These are phyloP conservation scores for Drosophila grimshawi DNA, from an alignment of 1,140 invertebrate species.

Conservation along the genomic window DNA sequence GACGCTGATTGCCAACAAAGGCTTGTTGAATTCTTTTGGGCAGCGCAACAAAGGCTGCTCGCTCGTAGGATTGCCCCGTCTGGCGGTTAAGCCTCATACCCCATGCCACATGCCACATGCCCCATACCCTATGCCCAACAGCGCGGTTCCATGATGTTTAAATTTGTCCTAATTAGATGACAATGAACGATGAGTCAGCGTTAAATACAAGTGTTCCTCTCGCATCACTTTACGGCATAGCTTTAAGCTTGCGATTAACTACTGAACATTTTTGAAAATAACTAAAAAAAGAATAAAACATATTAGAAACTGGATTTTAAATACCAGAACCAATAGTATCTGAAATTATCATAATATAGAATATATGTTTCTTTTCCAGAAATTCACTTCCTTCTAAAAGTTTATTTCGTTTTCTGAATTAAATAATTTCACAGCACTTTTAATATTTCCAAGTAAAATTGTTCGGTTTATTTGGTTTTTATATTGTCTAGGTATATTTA, in stretches of 20 bases:
- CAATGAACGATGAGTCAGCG: constrained; percentile 78
- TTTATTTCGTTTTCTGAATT: not conserved
- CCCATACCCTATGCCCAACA: constrained; percentile 23
- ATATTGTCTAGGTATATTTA: constrained; percentile 63
- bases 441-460: constrained; percentile 40
- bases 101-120: not conserved
- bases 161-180: constrained; percentile 84
- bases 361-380: no score
- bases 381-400: no score
- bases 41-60: constrained; percentile 22
- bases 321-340: not conserved
- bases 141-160: constrained; percentile 62
- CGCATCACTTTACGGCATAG: not conserved
- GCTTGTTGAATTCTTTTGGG: constrained; percentile 68
- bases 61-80: constrained; percentile 43
- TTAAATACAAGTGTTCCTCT: constrained; percentile 4
- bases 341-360: no score
- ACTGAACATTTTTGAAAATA: not conserved
- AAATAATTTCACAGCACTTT: not conserved
- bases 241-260: not conserved
- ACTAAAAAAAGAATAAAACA: not conserved
- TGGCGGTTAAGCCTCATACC: not conserved
- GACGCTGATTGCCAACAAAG: constrained; percentile 70
- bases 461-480: constrained; percentile 61
- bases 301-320: not conserved